These are phyloP conservation scores for Ascaphus truei DNA, from an alignment of 2,113 vertebrate species.

Conservation along the genomic window DNA sequence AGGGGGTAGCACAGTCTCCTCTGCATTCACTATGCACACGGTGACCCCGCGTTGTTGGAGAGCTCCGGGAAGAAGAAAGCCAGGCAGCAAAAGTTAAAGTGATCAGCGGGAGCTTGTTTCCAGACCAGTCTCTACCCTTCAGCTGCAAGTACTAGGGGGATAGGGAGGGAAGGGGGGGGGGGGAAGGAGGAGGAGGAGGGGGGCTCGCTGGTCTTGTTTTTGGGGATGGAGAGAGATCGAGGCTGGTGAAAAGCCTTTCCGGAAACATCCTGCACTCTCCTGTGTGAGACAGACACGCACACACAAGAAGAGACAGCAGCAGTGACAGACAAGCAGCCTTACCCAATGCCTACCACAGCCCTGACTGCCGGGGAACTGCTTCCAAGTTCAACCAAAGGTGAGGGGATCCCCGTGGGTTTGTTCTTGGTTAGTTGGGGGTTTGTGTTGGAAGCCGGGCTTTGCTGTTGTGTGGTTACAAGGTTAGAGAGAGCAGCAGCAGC, in stretches of 20 bases:
- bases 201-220: conserved; percentile 30
- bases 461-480: neutral
- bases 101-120: conserved; percentile 21
- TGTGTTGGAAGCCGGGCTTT: conserved; percentile 1
- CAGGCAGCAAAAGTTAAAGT: conserved; percentile 26
- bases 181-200: conserved; percentile 20
- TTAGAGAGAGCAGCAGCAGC: neutral
- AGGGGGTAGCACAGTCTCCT: too few relatives aligned
- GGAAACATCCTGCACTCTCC: conserved; percentile 27
- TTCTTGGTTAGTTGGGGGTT: neutral
- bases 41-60: conserved; percentile 32
- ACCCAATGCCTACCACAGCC: conserved; percentile 18
- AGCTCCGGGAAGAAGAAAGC: conserved; percentile 30
- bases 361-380: conserved; percentile 23
- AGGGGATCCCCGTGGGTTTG: conserved; percentile 7
- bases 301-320: conserved; percentile 11
- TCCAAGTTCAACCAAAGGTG: conserved; percentile 32
- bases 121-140: conserved; percentile 18
- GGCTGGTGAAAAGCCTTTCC: conserved; percentile 28
- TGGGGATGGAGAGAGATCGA: conserved; percentile 34
- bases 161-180: neutral
- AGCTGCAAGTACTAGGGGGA: conserved; percentile 24
- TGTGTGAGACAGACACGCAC: conserved; percentile 8
- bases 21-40: conserved; percentile 12
- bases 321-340: too few relatives aligned